Base-by-base conservation (phyloP, 2,113 vertebrate genomes). In the Epinephelus lanceolatus region DNA sequence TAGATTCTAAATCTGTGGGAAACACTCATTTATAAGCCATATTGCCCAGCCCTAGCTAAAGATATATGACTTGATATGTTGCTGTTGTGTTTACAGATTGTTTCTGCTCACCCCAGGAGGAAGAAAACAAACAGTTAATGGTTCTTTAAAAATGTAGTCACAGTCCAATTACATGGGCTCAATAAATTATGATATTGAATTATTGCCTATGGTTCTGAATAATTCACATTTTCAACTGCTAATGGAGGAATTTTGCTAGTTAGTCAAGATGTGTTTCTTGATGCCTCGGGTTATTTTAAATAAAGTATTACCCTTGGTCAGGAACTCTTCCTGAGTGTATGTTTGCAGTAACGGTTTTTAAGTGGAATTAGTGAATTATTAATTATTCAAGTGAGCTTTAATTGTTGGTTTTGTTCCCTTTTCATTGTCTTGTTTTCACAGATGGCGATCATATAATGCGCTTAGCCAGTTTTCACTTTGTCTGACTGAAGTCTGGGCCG, bases 401-500 rank as follows among this genome's bases (percentile, higher is more conserved):
- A 49, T 70, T 60, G 37, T 11, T 18, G 23, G 42, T 42, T 79
- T 42, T 13, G 15, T 63, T 70, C 13, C 1, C 21, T 53, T 74
- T 56, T 14, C 6, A 66, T 30, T 6, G 49, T 47, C 42, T 18
- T 40, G 17, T 71, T 63, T 51, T 80, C 25, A 40, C 23, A 17
- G 42, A 45, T 68, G 61, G 17, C 23, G 23, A 33, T 19, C 18
- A 2, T 19, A 33, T 47, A 49, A 70, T 14, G 23, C 18, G 3
- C 14, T 17, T 15, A 25, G 21, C 23, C 27, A 40, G 14, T 59
- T 73, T 69, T 52, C 23, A 52, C 55, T 47, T 57, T 40, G 66
- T 75, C 59, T 71, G 47, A 47, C n/a, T 67, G 11, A 71, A 66
- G 25, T 76, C 71, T 25, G 52, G 27, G 18, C 23, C 0, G 45